These are phyloP conservation scores for Lasioglossum marginatum DNA, from an alignment of 2,888 invertebrate genomes.

Conservation along the genomic window DNA sequence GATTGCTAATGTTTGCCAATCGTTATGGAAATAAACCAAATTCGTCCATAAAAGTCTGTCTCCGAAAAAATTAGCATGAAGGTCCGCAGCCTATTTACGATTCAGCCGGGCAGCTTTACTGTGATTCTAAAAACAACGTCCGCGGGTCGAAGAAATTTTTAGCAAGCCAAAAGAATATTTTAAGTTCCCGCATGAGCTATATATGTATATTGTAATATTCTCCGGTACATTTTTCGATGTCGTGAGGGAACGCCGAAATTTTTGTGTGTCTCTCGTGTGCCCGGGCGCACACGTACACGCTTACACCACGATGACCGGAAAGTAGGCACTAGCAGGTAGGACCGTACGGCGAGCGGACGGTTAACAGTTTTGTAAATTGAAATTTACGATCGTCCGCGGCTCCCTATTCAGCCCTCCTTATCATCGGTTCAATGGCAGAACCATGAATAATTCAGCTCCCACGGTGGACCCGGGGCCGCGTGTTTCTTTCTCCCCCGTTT, in stretches of 20 bases:
- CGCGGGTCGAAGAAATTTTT: background rate
- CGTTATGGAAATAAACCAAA: background rate
- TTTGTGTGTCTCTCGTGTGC: background rate
- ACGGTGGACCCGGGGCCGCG: conserved; percentile 60
- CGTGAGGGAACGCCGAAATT: background rate
- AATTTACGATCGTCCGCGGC: conserved; percentile 74
- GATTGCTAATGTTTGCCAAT: background rate
- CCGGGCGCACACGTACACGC: background rate
- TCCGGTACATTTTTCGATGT: conserved; percentile 2
- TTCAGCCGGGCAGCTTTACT: background rate
- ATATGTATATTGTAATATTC: background rate
- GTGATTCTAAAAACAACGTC: background rate
- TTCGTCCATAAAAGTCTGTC: background rate
- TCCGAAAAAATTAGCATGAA: background rate
- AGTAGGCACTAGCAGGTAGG: conserved; percentile 67
- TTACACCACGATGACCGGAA: conserved; percentile 48
- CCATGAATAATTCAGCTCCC: conserved; percentile 79
- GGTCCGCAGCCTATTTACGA: background rate
- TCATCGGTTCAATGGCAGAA: conserved; percentile 70
- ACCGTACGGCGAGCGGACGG: conserved; percentile 64
- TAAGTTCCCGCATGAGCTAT: background rate
- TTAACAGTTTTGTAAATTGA: conserved; percentile 82
- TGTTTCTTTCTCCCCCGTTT: conserved; percentile 52
- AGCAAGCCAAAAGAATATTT: background rate
- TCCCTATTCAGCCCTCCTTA: conserved; percentile 63